A percentile compares a stretch with the other conserved stretches of the same genome.
phyloP scores from a whole-genome alignment of 2,113 vertebrate species.

The Terrapene triunguis region DNA sequence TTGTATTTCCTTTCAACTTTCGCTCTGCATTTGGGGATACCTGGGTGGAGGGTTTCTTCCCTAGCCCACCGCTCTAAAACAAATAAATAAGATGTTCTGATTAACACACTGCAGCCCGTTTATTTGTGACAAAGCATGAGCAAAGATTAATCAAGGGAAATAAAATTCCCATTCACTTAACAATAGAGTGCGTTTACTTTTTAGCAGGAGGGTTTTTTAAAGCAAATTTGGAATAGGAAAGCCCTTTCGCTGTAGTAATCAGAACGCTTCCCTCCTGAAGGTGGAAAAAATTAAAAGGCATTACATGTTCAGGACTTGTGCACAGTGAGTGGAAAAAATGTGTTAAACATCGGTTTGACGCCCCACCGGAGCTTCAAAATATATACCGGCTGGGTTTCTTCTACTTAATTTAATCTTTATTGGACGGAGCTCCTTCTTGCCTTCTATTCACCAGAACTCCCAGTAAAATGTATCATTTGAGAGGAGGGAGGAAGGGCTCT shows the following conservation, averaged over 20 bases:
- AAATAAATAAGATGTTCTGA: not conserved
- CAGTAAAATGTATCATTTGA: conserved; percentile 38
- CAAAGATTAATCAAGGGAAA: not conserved
- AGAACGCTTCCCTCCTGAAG: not conserved
- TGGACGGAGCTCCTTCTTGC: conserved; percentile 52
- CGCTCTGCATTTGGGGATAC: not conserved
- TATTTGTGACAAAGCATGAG: no score
- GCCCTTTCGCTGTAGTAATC: not conserved
- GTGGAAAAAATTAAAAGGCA: conserved; percentile 9
- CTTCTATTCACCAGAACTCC: conserved; percentile 60
- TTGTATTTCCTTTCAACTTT: not conserved
- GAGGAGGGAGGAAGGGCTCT: not conserved
- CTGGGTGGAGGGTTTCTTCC: no score
- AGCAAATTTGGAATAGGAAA: not conserved
- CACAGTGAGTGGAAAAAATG: conserved; percentile 80
- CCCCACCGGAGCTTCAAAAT: conserved; percentile 75
- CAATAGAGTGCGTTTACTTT: not conserved
- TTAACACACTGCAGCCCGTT: not conserved
- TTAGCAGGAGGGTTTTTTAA: not conserved
- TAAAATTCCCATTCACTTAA: not conserved
- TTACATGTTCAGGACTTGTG: conserved; percentile 53
- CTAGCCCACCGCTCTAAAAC: not conserved
- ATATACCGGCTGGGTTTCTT: conserved; percentile 74
- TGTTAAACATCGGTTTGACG: conserved; percentile 79
- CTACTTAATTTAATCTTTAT: conserved; percentile 82